Evolutionary conservation across 1,140 invertebrate species (phyloP), one percentile per base, ranked within the genome.

Genomic region (Pseudomyrmex sp.): DNA sequence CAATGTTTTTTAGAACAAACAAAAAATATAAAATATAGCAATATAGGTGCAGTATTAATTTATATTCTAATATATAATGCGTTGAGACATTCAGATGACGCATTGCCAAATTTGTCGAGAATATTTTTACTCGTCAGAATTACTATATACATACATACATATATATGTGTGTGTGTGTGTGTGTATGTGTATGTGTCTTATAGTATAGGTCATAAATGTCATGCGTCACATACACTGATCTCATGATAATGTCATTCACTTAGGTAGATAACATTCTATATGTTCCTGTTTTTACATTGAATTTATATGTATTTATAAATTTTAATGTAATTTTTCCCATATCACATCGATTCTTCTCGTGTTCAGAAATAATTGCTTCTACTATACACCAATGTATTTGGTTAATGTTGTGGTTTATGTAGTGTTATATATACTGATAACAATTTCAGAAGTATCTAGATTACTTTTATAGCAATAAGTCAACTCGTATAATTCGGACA

Each of bases 161-260:
- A 69, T 79, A 35, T 68, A 79, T 69, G 20, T 26, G 23, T 26
- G 23, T 26, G 50, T 56, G 66, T 72, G 15, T 50, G 5, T 35
- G 35, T 35, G 35, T 79, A 0, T 18, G 18, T 18, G 18, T 18
- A 0, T 18, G 18, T 18, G 18, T 70, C 66, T 72, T 9, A 35
- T 79, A 80, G 66, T 59, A 56, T 65, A 80, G 70, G 58, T 79
- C 23, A 80, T 61, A 5, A 35, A 5, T 35, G 5, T 35, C 5
- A 77, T 35, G 70, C 58, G 76, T 80, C 44, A 59, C 70, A 23
- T 58, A 10, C 48, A 68, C 44, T 80, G 76, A 80, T 80, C 76
- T 80, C 76, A 80, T 58, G 75, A 20, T 72, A 70, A 79, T 12
- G 15, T 58, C 66, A 70, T 72, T 80, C 76, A 26, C 61, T 80